Percentiles rank a stretch among this genome's conserved stretches.
These are phyloP conservation scores for Collichthys lucidus DNA, from an alignment of 2,113 vertebrate genomes.

Conservation along the genomic window DNA sequence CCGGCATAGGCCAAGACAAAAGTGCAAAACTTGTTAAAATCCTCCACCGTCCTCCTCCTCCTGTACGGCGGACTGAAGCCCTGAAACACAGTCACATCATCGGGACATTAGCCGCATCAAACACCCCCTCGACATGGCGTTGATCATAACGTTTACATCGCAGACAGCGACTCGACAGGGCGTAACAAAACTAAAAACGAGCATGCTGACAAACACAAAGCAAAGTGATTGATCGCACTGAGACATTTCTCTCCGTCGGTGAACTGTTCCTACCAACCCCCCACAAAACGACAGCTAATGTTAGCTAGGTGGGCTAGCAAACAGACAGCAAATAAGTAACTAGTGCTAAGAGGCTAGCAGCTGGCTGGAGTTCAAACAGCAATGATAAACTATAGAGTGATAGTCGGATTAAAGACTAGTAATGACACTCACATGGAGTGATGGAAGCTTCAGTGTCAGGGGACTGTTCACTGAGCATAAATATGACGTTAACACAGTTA, in stretches of 20 bases:
- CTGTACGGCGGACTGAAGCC: constrained; percentile 89
- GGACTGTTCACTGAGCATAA: constrained; percentile 1
- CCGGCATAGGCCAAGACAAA: constrained; percentile 98
- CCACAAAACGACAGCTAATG: constrained; percentile 44
- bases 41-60: constrained; percentile 93
- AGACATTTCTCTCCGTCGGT: not conserved
- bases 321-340: constrained; percentile 50
- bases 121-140: constrained; percentile 47
- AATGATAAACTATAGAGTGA: constrained; percentile 6
- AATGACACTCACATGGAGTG: too few species aligned
- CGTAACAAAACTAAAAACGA: not conserved
- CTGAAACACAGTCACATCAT: constrained; percentile 73
- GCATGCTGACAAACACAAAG: not conserved
- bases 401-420: not conserved
- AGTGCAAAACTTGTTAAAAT: constrained; percentile 99
- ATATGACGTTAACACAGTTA: constrained; percentile 5
- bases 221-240: not conserved
- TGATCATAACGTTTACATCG: not conserved
- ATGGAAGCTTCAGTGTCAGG: not conserved
- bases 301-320: constrained; percentile 49
- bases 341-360: constrained; percentile 33
- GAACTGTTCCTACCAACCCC: constrained; percentile 32
- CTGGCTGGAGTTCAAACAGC: constrained; percentile 13
- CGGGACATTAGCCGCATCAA: constrained; percentile 12
- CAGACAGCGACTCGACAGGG: not conserved